These are phyloP conservation scores for Tachysurus fulvidraco DNA, from an alignment of 2,113 vertebrate genomes.

Conservation along the genomic window DNA sequence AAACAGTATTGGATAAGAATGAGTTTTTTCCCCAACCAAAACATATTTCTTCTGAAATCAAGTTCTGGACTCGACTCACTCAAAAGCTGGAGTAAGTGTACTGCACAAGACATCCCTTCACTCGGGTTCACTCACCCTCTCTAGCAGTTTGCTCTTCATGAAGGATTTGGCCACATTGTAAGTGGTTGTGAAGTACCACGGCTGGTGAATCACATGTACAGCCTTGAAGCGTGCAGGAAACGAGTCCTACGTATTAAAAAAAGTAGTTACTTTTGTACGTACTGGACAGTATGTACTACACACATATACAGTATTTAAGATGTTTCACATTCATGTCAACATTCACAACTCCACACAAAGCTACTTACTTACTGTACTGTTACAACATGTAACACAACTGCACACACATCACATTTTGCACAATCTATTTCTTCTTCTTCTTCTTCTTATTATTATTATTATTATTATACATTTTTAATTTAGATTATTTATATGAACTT, in stretches of 20 bases:
- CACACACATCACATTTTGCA: too few species aligned
- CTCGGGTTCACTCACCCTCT: slow-evolving; percentile 81
- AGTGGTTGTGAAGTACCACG: slow-evolving; percentile 98
- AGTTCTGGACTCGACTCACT: background rate
- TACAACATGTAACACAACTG: too few species aligned
- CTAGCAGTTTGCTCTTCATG: slow-evolving; percentile 94
- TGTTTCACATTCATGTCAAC: background rate
- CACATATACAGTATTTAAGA: background rate
- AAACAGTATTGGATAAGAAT: background rate
- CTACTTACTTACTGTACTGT: too few species aligned
- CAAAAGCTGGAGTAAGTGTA: background rate
- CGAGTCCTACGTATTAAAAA: slow-evolving; percentile 79
- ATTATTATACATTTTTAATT: too few species aligned
- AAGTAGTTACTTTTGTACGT: background rate
- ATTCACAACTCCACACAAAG: too few species aligned
- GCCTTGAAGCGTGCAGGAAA: slow-evolving; percentile 98
- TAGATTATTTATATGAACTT: too few species aligned
- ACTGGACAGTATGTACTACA: background rate
- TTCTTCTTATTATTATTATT: too few species aligned
- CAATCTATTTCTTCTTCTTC: too few species aligned
- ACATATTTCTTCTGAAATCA: background rate
- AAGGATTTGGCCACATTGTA: slow-evolving; percentile 95
- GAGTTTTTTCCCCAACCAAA: background rate
- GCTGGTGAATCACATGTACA: slow-evolving; percentile 93
- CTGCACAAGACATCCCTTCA: background rate